Evolutionary conservation across 1,140 invertebrate species (phyloP).

Genomic region (Galleria mellonella): DNA sequence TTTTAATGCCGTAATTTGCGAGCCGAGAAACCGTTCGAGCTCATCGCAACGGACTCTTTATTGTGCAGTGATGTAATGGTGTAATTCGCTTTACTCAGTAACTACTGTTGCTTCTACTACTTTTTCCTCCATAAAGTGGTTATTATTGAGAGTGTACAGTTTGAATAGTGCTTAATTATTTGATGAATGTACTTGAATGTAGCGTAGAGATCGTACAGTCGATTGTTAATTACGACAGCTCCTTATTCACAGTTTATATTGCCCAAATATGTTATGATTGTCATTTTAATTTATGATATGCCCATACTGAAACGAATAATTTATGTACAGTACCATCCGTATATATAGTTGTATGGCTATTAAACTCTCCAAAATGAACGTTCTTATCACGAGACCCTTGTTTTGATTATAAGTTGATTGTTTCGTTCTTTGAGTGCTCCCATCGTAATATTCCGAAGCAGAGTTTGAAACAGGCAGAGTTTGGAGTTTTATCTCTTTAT

Average conservation of each 20-base stretch:
- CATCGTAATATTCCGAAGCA: background rate
- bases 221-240: background rate
- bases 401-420: slow-evolving; percentile 3
- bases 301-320: too few species aligned
- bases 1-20: slow-evolving; percentile 57
- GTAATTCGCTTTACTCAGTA: slow-evolving; percentile 20
- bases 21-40: slow-evolving; percentile 15
- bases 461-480: slow-evolving; percentile 10
- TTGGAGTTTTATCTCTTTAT: slow-evolving; percentile 34
- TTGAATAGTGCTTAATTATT: slow-evolving; percentile 37
- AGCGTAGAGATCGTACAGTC: slow-evolving; percentile 11
- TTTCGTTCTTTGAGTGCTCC: background rate
- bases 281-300: too few species aligned
- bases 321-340: too few species aligned
- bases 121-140: slow-evolving; percentile 16
- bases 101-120: slow-evolving; percentile 20
- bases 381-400: slow-evolving; percentile 6
- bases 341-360: too few species aligned
- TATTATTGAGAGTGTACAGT: slow-evolving; percentile 19
- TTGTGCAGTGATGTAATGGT: slow-evolving; percentile 25
- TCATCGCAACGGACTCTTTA: slow-evolving; percentile 9
- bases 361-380: too few species aligned
- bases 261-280: background rate
- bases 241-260: background rate
- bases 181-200: slow-evolving; percentile 30